Evolutionary conservation across 2,888 invertebrate species (phyloP), one percentile per base, ranked within the genome.

Genomic region (Caenorhabditis sp.): DNA sequence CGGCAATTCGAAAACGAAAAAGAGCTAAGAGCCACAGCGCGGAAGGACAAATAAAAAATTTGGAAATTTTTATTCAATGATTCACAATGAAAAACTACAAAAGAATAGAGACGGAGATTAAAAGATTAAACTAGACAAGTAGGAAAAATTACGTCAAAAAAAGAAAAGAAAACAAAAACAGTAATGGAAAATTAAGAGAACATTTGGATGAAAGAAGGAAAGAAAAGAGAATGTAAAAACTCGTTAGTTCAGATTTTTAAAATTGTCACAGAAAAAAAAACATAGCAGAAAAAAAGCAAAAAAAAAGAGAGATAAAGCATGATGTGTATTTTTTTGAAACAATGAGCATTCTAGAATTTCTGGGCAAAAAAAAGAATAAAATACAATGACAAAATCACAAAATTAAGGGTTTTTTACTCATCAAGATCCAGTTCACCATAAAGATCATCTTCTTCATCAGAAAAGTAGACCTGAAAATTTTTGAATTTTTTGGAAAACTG

Each of bases 1-100:
- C 91, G 95, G 54, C 93, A 95, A 87, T 97, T 95, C 89, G 95
- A 97, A 90, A 92, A 94, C 55, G 97, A 96, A 88, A 93, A 93
- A 83, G 63, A 63, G 8, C 36, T 74, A 21, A 65, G 73, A 8
- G 69, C 69, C 14, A 60, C 63, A n/a, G 66, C 69, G 5, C 55
- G 73, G 21, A 74, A 74, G 36, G 73, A 73, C 36, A 58, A 43
- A 14, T 53, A 4, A 6, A 23, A 26, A 55, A 55, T 14, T 23
- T 26, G 10, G 10, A 55, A 55, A 26, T 24, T 55, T 55, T 26
- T 12, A 14, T 12, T 55, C 23, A 58, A 58, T 37, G 19, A 19
- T 10, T 36, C 36, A 21, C 14, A 17, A 19, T 58, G 8, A 37
- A 58, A 58, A 58, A 37, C 8, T 17, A 36, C 4, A 19, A 4